Percentiles rank a stretch among this genome's conserved stretches.
These are phyloP conservation scores for Lithosia quadra DNA, from an alignment of 2,888 invertebrate genomes.

Conservation along the genomic window DNA sequence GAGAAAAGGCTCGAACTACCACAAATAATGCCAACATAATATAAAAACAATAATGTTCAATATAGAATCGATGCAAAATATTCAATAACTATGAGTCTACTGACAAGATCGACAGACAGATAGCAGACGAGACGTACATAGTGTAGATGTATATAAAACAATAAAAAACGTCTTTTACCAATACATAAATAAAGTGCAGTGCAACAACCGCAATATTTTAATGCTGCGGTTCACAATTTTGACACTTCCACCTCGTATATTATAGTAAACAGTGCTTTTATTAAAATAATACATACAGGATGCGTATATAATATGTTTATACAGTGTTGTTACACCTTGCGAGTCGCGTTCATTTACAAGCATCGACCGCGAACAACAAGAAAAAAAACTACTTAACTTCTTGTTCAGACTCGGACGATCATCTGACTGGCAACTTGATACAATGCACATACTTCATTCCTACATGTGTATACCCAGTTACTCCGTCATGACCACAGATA, in stretches of 20 bases:
- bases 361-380: constrained; percentile 45
- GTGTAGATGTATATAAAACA: background rate
- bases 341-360: constrained; percentile 38
- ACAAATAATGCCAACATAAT: background rate
- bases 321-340: constrained; percentile 36
- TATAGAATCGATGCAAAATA: background rate
- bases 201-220: background rate
- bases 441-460: constrained; percentile 29
- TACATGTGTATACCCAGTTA: constrained; percentile 17
- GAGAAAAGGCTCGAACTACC: background rate
- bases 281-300: background rate
- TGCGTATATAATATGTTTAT: constrained; percentile 5
- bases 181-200: background rate
- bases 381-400: constrained; percentile 61
- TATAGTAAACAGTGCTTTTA: background rate
- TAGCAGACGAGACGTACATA: too few relatives aligned
- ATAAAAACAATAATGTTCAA: background rate
- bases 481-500: constrained; percentile 17
- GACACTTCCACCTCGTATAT: background rate
- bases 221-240: background rate
- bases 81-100: background rate
- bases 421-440: constrained; percentile 59
- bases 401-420: constrained; percentile 55
- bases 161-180: background rate
- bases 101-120: background rate